Evolutionary conservation across 2,888 invertebrate species (phyloP).

Genomic region (Ecliptopera silaceata): DNA sequence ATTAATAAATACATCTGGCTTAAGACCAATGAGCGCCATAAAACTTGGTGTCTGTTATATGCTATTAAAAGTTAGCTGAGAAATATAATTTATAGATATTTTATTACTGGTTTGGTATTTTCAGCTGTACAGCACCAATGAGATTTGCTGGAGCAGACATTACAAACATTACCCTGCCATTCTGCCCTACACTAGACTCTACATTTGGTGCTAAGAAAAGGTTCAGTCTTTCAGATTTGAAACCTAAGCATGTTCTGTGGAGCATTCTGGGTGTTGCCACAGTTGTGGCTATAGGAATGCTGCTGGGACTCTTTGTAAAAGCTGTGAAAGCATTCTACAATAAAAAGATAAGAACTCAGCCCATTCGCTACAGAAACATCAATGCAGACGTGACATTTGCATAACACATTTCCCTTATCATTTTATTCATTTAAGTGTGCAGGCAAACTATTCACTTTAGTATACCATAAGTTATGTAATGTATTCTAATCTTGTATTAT

Average conservation of each 20-base stretch:
- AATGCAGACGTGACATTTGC: constrained; percentile 64
- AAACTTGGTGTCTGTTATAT: constrained; percentile 15
- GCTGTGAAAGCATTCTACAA: constrained; percentile 61
- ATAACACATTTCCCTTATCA: constrained; percentile 41
- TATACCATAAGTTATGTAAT: constrained; percentile 28
- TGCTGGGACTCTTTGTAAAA: constrained; percentile 67
- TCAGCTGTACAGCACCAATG: constrained; percentile 77
- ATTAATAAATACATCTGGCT: constrained; percentile 7
- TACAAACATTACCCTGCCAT: constrained; percentile 67
- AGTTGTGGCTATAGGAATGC: constrained; percentile 66
- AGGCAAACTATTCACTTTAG: constrained; percentile 5
- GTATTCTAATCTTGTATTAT: constrained; percentile 32
- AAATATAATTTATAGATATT: constrained; percentile 21
- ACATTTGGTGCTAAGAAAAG: constrained; percentile 55
- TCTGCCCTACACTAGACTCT: constrained; percentile 68
- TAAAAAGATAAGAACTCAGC: constrained; percentile 61
- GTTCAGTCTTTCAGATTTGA: constrained; percentile 60
- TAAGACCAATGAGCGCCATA: constrained; percentile 14
- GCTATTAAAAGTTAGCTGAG: constrained; percentile 22
- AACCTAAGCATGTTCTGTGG: constrained; percentile 73
- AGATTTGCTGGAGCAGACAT: constrained; percentile 65
- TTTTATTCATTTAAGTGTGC: constrained; percentile 18
- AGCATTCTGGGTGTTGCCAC: constrained; percentile 71
- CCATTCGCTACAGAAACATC: constrained; percentile 70
- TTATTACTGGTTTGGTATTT: constrained; percentile 40